Base-by-base conservation (phyloP, 92 coral and sea anemone genomes). In the Phenganax subtilis region DNA sequence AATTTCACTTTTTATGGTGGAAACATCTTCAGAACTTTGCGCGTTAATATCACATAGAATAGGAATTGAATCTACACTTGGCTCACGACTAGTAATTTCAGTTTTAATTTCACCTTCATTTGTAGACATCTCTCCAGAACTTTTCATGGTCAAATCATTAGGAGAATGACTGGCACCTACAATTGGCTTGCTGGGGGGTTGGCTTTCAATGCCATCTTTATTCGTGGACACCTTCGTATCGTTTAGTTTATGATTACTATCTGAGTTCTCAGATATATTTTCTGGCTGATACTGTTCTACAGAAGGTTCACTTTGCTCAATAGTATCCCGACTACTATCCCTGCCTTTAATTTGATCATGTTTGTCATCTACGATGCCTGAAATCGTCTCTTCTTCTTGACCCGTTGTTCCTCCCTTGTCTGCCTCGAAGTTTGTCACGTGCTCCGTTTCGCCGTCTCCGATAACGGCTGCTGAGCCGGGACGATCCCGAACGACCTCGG, bases 391-490 rank as follows among this genome's bases (percentile, higher is more conserved):
- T 68, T 20, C 27, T 17, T 0, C 59, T 20, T 53, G 54, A 57
- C 20, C 83, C 58, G 17, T 20, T 52, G 75, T 65, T 51, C 62
- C 83, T 14, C 65, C 75, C 53, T 54, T 64, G 74, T 79, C 74
- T 2, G 61, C 62, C 58, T 63, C 61, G 25, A 51, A 15, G 9
- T 54, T 47, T 29, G 16, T 28, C 2, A 60, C 17, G 0, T 15
- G 37, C 57, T 60, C 56, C 8, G 44, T 69, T 31, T 54, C 12
- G 12, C 52, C n/a, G 53, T 31, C 81, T 12, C 54, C 47, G 25
- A 65, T 27, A 55, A 10, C 20, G n/a, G 64, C 71, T 65, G 71
- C 31, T 17, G 71, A 10, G n/a, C 73, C 30, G 52, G 31, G 73
- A 68, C 47, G 47, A 37, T 37, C 47, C 47, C 47, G 47, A 37